Evolutionary conservation across 2,113 vertebrate genomes (phyloP), one percentile per base, ranked within the genome.

Genomic region (Gallinago media): DNA sequence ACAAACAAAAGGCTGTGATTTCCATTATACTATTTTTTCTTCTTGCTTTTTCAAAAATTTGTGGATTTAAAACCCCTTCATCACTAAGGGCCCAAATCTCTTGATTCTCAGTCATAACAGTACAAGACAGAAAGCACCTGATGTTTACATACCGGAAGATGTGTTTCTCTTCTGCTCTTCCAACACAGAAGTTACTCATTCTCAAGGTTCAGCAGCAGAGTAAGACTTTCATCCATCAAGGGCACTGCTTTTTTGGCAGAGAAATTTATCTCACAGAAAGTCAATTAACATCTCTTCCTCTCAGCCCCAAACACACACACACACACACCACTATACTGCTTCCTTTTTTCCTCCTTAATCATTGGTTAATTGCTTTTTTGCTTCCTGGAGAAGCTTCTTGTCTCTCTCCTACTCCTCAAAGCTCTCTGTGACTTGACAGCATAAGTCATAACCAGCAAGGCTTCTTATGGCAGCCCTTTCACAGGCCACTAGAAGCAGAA

Each of bases 81-180:
- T 29, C 83, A 58, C 42, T 44, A 56, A 9, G 4, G 40, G 26
- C 19, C 12, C 17, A 72, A 88, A 85, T 63, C 38, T 80, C 46
- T 90, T 70, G 38, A 73, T 73, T 76, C 59, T 74, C 46, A 70
- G 40, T 73, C 58, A 72, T 40, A 89, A 85, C 40, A 89, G 36
- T 54, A 34, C 38, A 88, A 92, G 76, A 72, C 47, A 90, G 71
- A 97, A 93, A 89, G 55, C 38, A 88, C 52, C 59, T 92, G 61
- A 55, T 91, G 55, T 80, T 93, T 84, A 90, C 6, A 5, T 67
- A 74, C n/a, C 62, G 14, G 34, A 93, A 74, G 56, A 92, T 66
- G 34, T 74, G 16, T 80, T 85, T 93, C 42, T 93, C 27, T 56
- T 89, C 74, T 89, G 58, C 23, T 25, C 55, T 89, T 89, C 71